Conservation (phyloP, 2,797 vertebrate genomes). For the Cyprinodon diabolis region DNA sequence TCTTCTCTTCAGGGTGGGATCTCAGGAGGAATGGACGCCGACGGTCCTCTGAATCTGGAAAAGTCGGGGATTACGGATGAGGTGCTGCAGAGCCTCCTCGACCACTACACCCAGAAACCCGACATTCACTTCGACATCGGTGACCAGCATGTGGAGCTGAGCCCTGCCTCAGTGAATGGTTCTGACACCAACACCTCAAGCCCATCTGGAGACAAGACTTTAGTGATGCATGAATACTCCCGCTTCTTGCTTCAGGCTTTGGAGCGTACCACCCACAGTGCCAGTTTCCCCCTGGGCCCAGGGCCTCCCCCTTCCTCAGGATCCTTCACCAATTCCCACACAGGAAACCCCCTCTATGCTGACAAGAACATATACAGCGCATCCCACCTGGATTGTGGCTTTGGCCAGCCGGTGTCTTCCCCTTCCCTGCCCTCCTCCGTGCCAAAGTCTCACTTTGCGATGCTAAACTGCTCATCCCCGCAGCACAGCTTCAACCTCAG, state of each 20-base stretch:
- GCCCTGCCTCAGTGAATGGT: slow-evolving; percentile 65
- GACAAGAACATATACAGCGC: slow-evolving; percentile 97
- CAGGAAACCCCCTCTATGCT: slow-evolving; percentile 83
- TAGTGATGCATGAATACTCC: slow-evolving; percentile 96
- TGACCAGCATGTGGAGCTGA: slow-evolving; percentile 90
- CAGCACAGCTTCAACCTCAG: slow-evolving; percentile 93
- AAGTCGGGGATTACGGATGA: slow-evolving; percentile 96
- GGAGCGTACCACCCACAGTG: slow-evolving; percentile 95
- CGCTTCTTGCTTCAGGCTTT: slow-evolving; percentile 98
- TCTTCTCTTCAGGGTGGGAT: slow-evolving; percentile 90
- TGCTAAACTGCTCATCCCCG: slow-evolving; percentile 89
- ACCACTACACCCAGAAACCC: slow-evolving; percentile 93
- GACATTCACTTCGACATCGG: slow-evolving; percentile 90
- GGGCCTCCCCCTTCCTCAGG: slow-evolving; percentile 66
- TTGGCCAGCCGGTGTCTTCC: slow-evolving; percentile 87
- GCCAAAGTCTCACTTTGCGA: slow-evolving; percentile 97
- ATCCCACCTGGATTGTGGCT: slow-evolving; percentile 93
- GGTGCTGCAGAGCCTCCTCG: slow-evolving; percentile 96
- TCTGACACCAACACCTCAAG: slow-evolving; percentile 82
- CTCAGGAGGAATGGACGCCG: slow-evolving; percentile 88
- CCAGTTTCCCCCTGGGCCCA: slow-evolving; percentile 88
- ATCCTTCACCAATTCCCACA: slow-evolving; percentile 61
- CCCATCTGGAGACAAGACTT: slow-evolving; percentile 88
- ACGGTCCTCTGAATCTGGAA: slow-evolving; percentile 87
- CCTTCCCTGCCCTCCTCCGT: slow-evolving; percentile 85